A percentile compares a stretch with the other conserved stretches of the same genome.
phyloP scores from a whole-genome alignment of 1,140 invertebrate species.

The Teleopsis dalmanni region DNA sequence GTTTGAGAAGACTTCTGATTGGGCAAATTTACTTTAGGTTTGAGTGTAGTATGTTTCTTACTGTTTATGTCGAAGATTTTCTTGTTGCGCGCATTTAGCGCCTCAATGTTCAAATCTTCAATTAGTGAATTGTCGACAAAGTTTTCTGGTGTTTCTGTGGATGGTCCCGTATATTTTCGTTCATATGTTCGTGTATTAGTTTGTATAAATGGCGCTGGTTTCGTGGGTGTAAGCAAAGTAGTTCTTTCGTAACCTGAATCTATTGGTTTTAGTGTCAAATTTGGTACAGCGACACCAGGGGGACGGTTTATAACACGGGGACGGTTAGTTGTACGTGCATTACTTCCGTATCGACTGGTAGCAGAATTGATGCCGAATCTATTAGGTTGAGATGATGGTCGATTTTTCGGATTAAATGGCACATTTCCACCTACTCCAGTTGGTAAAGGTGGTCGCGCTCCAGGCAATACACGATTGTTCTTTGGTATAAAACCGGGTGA shows the following conservation, averaged over 20 bases:
- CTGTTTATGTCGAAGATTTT: constrained; percentile 47
- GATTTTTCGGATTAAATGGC: constrained; percentile 19
- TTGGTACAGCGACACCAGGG: constrained; percentile 24
- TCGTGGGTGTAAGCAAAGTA: constrained; percentile 27
- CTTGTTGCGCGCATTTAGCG: constrained; percentile 47
- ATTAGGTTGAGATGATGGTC: constrained; percentile 12
- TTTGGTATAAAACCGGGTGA: constrained; percentile 19
- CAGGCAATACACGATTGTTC: constrained; percentile 30
- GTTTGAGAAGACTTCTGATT: constrained; percentile 3
- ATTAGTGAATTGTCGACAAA: constrained; percentile 30
- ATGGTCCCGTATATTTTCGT: constrained; percentile 35
- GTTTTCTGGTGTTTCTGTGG: constrained; percentile 25
- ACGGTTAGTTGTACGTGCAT: constrained; percentile 20
- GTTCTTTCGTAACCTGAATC: constrained; percentile 32
- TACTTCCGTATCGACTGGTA: neutral
- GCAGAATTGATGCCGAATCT: constrained; percentile 20
- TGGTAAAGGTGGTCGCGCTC: constrained; percentile 20
- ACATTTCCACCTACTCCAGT: constrained; percentile 23
- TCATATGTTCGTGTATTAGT: constrained; percentile 37
- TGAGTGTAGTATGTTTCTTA: constrained; percentile 39
- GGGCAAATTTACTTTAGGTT: constrained; percentile 24
- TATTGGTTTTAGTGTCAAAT: constrained; percentile 28
- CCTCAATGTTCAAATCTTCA: constrained; percentile 44
- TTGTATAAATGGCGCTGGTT: constrained; percentile 34
- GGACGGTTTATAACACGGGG: constrained; percentile 36